phyloP scores from a whole-genome alignment of 2,797 vertebrate genomes.

The Capromys pilorides region DNA sequence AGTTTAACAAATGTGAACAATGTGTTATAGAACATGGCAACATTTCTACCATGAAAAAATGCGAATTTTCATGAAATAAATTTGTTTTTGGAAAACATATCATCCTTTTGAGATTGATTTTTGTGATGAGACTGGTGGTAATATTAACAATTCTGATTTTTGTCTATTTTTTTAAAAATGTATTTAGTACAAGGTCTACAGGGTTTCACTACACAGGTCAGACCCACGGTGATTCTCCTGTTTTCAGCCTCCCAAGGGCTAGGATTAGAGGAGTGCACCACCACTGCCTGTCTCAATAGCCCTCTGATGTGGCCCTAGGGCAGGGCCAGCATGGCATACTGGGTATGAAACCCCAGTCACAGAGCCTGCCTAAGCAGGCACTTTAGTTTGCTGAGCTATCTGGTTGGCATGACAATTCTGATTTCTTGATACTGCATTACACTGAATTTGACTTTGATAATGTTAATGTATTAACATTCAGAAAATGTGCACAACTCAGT shows the following conservation, averaged over 20 bases:
- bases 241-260: too few relatives aligned
- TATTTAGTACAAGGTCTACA: too few relatives aligned
- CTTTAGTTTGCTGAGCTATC: too few relatives aligned
- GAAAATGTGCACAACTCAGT: background rate
- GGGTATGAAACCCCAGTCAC: too few relatives aligned
- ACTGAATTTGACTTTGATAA: slow-evolving; percentile 23
- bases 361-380: too few relatives aligned
- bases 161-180: too few relatives aligned
- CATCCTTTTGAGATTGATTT: background rate
- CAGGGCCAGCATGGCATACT: too few relatives aligned
- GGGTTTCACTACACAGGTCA: too few relatives aligned
- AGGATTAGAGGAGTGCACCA: too few relatives aligned
- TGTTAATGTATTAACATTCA: slow-evolving; percentile 7
- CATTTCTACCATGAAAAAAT: slow-evolving; percentile 28
- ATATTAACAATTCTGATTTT: slow-evolving; percentile 45
- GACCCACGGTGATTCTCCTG: too few relatives aligned
- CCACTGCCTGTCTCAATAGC: too few relatives aligned
- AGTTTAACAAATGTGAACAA: slow-evolving; percentile 55
- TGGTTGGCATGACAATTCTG: background rate
- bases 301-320: too few relatives aligned
- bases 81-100: slow-evolving; percentile 13
- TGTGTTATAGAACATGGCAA: background rate
- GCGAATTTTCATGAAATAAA: slow-evolving; percentile 27
- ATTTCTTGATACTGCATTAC: background rate
- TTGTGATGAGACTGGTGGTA: background rate